Evolutionary conservation across 2,113 vertebrate genomes (phyloP).

Genomic region (Micromys minutus): DNA sequence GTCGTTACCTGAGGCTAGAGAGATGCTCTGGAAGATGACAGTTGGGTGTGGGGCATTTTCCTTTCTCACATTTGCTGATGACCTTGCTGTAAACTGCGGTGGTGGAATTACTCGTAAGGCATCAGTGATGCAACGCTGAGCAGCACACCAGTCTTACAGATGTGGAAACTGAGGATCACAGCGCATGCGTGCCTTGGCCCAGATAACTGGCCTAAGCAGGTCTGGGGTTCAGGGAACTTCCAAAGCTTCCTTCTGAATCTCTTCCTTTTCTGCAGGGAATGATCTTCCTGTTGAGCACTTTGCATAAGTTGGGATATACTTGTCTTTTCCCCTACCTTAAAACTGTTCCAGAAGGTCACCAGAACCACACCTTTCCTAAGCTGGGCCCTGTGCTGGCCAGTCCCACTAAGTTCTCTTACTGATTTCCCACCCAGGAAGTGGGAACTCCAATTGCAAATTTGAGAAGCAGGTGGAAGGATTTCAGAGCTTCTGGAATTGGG

Average conservation of each 20-base stretch:
- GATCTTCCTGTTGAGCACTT: not conserved
- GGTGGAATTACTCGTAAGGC: too few species aligned
- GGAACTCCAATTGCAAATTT: not conserved
- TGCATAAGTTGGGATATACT: not conserved
- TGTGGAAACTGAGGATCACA: not conserved
- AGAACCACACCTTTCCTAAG: not conserved
- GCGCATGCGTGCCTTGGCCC: not conserved
- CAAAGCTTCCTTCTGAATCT: not conserved
- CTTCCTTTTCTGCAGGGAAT: not conserved
- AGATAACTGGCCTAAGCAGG: not conserved
- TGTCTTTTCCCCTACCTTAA: not conserved
- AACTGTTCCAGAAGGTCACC: not conserved
- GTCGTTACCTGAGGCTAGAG: not conserved
- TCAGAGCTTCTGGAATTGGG: not conserved
- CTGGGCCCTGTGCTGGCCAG: not conserved
- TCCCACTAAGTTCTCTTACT: not conserved
- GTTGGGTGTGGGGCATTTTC: not conserved
- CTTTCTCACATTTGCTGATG: not conserved
- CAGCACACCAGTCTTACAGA: not conserved
- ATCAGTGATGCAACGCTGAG: not conserved
- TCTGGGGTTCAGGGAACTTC: not conserved
- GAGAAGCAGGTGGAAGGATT: not conserved
- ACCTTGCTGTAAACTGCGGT: not conserved
- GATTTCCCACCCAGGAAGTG: not conserved
- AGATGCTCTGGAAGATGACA: not conserved